Percentiles rank a stretch among this genome's conserved stretches.
Conservation (phyloP, 2,113 vertebrate species). For the Bucco capensis region DNA sequence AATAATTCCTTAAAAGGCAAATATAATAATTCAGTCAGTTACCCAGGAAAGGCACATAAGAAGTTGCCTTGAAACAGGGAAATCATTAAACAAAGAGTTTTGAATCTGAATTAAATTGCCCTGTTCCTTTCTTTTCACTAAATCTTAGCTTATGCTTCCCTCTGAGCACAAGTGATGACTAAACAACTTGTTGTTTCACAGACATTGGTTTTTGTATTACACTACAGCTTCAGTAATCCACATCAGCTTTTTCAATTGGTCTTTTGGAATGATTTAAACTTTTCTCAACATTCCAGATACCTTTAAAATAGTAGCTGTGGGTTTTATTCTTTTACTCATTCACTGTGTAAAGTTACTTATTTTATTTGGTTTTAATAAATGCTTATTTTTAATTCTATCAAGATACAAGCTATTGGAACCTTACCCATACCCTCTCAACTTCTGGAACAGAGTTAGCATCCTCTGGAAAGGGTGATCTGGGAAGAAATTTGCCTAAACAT, state of each 20-base stretch:
- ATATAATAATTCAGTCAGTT: not conserved
- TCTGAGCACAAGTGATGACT: fast-evolving
- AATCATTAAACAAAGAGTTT: not conserved
- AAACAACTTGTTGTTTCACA: not conserved
- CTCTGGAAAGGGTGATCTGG: not conserved
- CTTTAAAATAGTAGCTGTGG: not conserved
- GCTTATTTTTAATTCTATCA: not conserved
- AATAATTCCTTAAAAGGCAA: not conserved
- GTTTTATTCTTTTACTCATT: not conserved
- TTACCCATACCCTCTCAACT: not conserved
- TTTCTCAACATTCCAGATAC: not conserved
- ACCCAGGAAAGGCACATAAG: not conserved
- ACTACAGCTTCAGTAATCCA: not conserved
- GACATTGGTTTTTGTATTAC: not conserved
- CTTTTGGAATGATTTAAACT: not conserved
- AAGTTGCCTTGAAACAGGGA: not conserved
- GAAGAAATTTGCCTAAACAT: not conserved
- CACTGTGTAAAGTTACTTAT: not conserved
- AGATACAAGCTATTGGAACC: not conserved
- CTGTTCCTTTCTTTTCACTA: not conserved
- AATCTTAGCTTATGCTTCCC: not conserved
- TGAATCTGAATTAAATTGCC: not conserved
- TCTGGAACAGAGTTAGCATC: not conserved
- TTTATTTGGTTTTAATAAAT: not conserved
- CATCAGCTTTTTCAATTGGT: not conserved